Evolutionary conservation across 2,113 vertebrate genomes (phyloP).

Genomic region (Pteronura brasiliensis): DNA sequence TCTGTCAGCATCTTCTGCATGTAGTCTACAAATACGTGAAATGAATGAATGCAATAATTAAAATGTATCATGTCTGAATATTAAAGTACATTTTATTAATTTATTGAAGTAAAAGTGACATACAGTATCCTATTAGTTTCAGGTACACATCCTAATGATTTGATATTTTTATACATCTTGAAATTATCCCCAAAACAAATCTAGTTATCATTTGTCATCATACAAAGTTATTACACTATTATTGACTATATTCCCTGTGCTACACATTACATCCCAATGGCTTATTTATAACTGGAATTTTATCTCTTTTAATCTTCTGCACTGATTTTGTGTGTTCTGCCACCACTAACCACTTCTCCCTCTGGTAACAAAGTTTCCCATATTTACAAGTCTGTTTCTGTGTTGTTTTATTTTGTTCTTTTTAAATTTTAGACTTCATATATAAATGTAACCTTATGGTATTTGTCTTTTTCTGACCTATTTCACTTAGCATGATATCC

Average conservation of each 20-base stretch:
- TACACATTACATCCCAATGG: background rate
- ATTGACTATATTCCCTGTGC: background rate
- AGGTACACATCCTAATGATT: background rate
- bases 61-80: background rate
- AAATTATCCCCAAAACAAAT: background rate
- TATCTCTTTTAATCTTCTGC: background rate
- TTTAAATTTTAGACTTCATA: background rate
- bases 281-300: background rate
- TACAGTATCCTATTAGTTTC: background rate
- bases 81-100: background rate
- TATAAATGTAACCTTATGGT: background rate
- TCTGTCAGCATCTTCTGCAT: background rate
- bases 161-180: background rate
- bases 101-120: background rate
- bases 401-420: background rate
- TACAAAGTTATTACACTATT: background rate
- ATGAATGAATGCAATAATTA: background rate
- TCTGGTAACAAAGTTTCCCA: background rate
- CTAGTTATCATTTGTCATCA: background rate
- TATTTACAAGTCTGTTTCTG: background rate
- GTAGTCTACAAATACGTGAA: background rate
- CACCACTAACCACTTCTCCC: no score
- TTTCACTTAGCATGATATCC: background rate
- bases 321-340: background rate
- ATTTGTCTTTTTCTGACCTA: background rate